Evolutionary conservation across 2,888 invertebrate genomes (phyloP), one percentile per base, ranked within the genome.

Genomic region (Rhogogaster chlorosoma): DNA sequence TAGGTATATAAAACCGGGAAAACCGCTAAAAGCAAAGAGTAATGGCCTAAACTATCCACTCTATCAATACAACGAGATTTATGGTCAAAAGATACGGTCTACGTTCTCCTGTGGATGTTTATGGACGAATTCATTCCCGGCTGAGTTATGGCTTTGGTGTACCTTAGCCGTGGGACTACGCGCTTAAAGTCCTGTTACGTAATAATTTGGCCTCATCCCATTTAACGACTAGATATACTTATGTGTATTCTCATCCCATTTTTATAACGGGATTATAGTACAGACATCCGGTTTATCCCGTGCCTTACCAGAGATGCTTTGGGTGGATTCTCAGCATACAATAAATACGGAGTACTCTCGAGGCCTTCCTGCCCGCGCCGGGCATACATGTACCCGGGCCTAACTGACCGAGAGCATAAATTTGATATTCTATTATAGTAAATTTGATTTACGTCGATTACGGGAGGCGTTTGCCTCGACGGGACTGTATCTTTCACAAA

Each of bases 381-480:
- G 15, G 32, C 32, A 32, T 32, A 12, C 61, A 26, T 61, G 32
- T 32, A 12, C 61, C 61, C 26, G 32, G 18, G 67, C 67, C 67
- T 12, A 67, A 32, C 18, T 29, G 15, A 26, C 67, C 18, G 6
- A 32, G 32, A 32, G 9, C 67, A 67, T 73, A 38, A 73, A 73
- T 73, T 73, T 73, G 42, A 73, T 73, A 73, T 73, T 73, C 73
- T 73, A 73, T 73, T 73, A 73, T 42, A 22, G 73, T 73, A 22
- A 73, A 73, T 42, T 73, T 73, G 73, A 73, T 73, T 73, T 42
- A 73, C 73, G 73, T 73, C 73, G 73, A 73, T 73, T 73, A 73
- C 42, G 32, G 32, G 18, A 67, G 67, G 32, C 67, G 26, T 67
- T 32, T 26, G 18, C 32, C 36, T 22, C 73, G 6, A 73, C 42